Evolutionary conservation across 1,140 invertebrate species (phyloP), one percentile per base, ranked within the genome.

Genomic region (Leptopilina clavipes): DNA sequence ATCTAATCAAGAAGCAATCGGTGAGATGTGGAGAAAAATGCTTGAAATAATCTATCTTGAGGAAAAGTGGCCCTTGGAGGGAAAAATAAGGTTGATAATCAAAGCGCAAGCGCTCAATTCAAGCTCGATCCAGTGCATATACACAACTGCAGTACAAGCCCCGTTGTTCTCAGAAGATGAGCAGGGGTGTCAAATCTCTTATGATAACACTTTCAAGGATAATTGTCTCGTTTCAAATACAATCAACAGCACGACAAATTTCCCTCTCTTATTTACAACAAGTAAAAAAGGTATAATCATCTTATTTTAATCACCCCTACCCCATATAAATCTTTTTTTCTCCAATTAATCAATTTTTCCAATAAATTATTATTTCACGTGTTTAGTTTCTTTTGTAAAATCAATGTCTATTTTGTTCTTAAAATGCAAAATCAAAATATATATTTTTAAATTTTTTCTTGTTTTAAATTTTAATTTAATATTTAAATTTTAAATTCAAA

Each of bases 11-110:
- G 37, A 40, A 9, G 48, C 14, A 52, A 52, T 52, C 48, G 48
- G 6, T 6, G n/a, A 52, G 48, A 52, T 52, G 48, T 17, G 25
- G 25, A 31, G 25, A 31, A 54, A 54, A 18, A 19, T 10, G 3
- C 59, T 37, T 7, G 22, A 31, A 31, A n/a, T 65, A 37, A 31
- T n/a, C 11, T n/a, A n/a, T 22, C 54, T 22, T 8, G 10, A 59
- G 54, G 8, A 31, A 31, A 65, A 31, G 59, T n/a, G 25, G 59
- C 59, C 25, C 59, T 65, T 37, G 59, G 59, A 31, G 25, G 25
- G 59, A 65, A 65, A 31, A 65, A 65, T 31, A 65, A 65, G 25
- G 59, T 65, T 65, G 59, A 65, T 65, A 31, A 31, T 65, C 14
- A 65, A 65, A 65, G 59, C 59, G 59, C 59, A 65, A 65, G 59